Base-by-base conservation (phyloP, 1,140 invertebrate genomes). In the Pogonognathellus flavescens region DNA sequence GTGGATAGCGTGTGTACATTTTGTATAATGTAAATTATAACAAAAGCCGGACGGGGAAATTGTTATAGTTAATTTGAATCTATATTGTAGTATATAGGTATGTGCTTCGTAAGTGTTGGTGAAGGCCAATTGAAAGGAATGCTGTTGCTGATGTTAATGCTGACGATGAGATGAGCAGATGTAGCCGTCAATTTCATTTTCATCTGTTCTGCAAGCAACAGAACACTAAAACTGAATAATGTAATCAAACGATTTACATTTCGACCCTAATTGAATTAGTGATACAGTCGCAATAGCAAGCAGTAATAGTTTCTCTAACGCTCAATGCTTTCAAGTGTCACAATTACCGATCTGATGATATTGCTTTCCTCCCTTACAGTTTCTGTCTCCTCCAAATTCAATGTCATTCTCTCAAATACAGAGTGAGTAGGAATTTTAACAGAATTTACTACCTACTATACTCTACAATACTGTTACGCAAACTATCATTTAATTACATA, bases 221-320 rank as follows among this genome's bases (percentile, higher is more conserved):
- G 66, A 76, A 76, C 31, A 1, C 41, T 76, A 62, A 9, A 76
- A 76, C 25, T 41, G 31, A 50, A 14, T 76, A 76, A 76, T 76
- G 70, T 76, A 76, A 76, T 76, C 70, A 76, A 76, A 76, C 31
- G 70, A 76, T 76, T 76, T 76, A 76, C 70, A 76, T 76, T 76
- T 76, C 70, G 70, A 76, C 70, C 70, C 25, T 76, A 76, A 76
- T 76, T 76, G 70, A 76, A 76, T 76, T 76, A 76, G 70, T 76
- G 49, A 76, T 76, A 41, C 31, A 41, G 31, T 41, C 31, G 31
- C 6, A 41, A 6, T 41, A 41, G 31, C 31, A 41, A 6, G 31
- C 31, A 41, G 31, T 76, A 76, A 76, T 76, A 31, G 70, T 76
- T 70, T 76, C 25, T n/a, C 70, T 76, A 50, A 76, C 70, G 70